These are phyloP conservation scores for Rissa tridactyla DNA, from an alignment of 2,113 vertebrate genomes.

Conservation along the genomic window DNA sequence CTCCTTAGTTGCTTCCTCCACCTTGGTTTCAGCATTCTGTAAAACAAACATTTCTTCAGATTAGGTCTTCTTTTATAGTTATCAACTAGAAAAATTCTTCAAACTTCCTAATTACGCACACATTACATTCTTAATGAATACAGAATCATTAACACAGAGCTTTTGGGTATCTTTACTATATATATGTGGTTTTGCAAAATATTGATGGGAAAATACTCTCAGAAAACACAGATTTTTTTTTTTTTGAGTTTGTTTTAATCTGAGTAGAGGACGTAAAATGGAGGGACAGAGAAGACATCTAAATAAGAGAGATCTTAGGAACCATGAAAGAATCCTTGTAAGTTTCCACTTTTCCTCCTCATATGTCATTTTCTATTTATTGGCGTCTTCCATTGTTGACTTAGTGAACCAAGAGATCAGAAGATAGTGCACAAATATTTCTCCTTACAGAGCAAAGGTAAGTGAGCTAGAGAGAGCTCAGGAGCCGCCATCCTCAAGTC, in stretches of 20 bases:
- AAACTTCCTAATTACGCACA: not conserved
- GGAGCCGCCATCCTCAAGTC: not conserved
- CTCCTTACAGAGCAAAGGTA: not conserved
- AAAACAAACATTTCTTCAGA: slow-evolving; percentile 12
- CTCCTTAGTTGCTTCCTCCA: slow-evolving; percentile 35
- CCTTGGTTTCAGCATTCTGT: slow-evolving; percentile 53
- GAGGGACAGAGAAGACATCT: not conserved
- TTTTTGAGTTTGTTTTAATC: not conserved
- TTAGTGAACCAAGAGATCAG: not conserved
- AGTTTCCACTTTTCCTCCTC: not conserved
- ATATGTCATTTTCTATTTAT: not conserved
- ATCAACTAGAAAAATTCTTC: not conserved
- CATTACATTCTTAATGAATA: not conserved
- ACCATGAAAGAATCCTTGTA: not conserved
- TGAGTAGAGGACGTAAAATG: accelerated
- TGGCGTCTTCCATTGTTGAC: not conserved
- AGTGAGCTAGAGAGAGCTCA: not conserved
- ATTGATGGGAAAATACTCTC: not conserved
- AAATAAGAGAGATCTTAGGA: not conserved
- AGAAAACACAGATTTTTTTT: not conserved
- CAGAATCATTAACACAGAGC: not conserved
- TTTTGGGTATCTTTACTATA: not conserved
- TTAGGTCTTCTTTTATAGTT: not conserved
- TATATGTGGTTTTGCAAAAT: not conserved
- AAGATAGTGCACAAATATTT: not conserved